Evolutionary conservation across 2,888 invertebrate species (phyloP), one percentile per base, ranked within the genome.

Genomic region (Pemphredon lugubris): DNA sequence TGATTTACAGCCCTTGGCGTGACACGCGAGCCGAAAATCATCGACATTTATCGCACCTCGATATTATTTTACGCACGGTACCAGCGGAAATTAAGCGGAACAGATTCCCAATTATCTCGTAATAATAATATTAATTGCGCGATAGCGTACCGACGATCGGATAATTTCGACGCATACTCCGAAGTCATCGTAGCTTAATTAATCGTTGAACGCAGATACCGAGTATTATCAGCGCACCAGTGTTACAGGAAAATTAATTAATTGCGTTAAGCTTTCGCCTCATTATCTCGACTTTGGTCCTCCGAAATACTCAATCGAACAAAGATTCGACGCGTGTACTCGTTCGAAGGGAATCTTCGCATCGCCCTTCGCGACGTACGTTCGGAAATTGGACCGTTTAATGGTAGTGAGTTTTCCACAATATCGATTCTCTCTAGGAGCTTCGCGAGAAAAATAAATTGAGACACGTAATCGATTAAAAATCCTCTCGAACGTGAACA

Each of bases 111-210:
- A 66, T 68, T 68, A 68, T 32, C 57, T 53, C 23, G 45, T 45
- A 57, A 65, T 68, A 68, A 68, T 66, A 57, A 58, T 51, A 66
- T 68, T 68, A 68, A 68, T 66, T 57, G 50, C 67, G 57, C 66
- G 66, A 57, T 57, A 58, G 50, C 57, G 57, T 66, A 66, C 21
- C 57, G 21, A 26, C 30, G 50, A 40, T 50, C 68, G 45, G 50
- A 68, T 57, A 68, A 68, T 57, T 68, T 58, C 67, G 68, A 51
- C 40, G 39, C 57, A 37, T 57, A 63, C 50, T 44, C 32, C 39
- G 45, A 66, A 66, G 67, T 66, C 57, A 45, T 34, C 45, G 45
- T 40, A 23, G 37, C 57, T 34, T n/a, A 51, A 68, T 68, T 68
- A 58, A 57, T 39, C 51, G 30, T 51, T n/a, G 7, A 34, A 16